Evolutionary conservation across 2,797 vertebrate species (phyloP).

Genomic region (Microctenopoma lineatum): DNA sequence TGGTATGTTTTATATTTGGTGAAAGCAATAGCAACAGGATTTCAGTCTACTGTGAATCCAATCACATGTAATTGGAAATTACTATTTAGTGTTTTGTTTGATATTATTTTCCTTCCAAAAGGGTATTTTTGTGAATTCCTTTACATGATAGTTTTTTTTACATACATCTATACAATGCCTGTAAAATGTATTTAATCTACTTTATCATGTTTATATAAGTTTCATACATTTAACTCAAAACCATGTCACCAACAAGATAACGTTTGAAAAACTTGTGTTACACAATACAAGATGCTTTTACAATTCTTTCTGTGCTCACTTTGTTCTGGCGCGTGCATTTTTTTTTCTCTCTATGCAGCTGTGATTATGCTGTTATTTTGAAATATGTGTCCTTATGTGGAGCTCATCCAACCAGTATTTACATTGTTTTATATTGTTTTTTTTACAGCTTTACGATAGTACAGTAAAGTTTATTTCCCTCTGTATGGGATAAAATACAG

Average conservation of each 20-base stretch:
- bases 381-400: constrained; percentile 27
- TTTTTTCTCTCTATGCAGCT: constrained; percentile 13
- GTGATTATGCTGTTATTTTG: constrained; percentile 7
- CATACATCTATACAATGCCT: too few relatives aligned
- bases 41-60: constrained; percentile 17
- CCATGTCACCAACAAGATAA: not conserved
- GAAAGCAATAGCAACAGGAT: constrained; percentile 20
- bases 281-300: not conserved
- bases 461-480: not conserved
- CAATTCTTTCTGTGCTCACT: not conserved
- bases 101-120: not conserved
- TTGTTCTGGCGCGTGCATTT: constrained; percentile 12
- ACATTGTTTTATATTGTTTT: constrained; percentile 21
- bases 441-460: not conserved
- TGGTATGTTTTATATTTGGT: constrained; percentile 29
- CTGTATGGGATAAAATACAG: not conserved
- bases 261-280: not conserved
- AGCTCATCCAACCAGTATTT: constrained; percentile 12
- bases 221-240: not conserved
- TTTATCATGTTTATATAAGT: not conserved
- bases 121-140: too few relatives aligned
- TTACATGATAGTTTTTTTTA: too few relatives aligned
- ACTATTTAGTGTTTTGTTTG: not conserved
- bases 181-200: not conserved
- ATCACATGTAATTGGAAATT: not conserved